A percentile compares a stretch with the other conserved stretches of the same genome.
These are phyloP conservation scores for Phaenicophaeus curvirostris DNA, from an alignment of 2,797 vertebrate species.

Conservation along the genomic window DNA sequence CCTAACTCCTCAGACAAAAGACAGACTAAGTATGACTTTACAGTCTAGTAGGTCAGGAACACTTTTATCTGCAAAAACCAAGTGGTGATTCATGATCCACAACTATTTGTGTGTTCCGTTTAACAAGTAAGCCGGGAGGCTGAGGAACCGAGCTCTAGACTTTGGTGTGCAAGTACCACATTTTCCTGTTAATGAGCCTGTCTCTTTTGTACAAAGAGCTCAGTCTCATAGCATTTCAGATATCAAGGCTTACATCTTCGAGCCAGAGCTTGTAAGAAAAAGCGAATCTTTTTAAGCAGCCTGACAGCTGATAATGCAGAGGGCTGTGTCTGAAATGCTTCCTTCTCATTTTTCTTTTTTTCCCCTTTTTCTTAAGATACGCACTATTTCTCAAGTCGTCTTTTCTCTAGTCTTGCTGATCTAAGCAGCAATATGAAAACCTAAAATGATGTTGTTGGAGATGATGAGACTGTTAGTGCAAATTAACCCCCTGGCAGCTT, in stretches of 20 bases:
- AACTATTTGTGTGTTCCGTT: neutral
- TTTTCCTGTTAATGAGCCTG: neutral
- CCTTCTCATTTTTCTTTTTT: neutral
- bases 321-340: neutral
- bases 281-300: neutral
- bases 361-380: neutral
- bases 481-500: constrained; percentile 63
- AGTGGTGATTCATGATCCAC: neutral
- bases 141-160: neutral
- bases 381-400: neutral
- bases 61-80: neutral
- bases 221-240: neutral
- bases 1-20: neutral
- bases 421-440: constrained; percentile 42
- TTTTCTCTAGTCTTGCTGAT: constrained; percentile 32
- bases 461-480: constrained; percentile 33
- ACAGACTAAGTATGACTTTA: neutral
- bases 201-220: neutral
- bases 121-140: neutral
- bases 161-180: neutral
- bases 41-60: neutral
- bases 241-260: neutral
- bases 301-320: constrained; percentile 31
- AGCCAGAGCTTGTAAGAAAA: neutral
- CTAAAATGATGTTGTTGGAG: neutral